Conservation (phyloP, 2,113 vertebrate species). For the Propithecus coquereli region DNA sequence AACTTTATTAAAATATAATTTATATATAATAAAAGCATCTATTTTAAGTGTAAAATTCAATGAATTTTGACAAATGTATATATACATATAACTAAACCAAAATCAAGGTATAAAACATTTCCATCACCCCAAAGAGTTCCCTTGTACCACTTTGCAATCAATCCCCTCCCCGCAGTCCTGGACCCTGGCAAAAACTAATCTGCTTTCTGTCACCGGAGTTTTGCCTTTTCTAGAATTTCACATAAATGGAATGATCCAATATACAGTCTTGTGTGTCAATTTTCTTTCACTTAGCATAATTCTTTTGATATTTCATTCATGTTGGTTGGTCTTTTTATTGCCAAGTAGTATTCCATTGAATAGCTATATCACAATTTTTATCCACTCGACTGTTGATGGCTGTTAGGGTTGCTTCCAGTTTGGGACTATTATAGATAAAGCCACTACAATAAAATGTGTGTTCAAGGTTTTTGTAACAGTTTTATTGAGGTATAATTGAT, state of each 20-base stretch:
- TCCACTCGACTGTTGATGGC: not conserved
- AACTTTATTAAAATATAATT: constrained; percentile 14
- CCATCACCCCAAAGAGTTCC: not conserved
- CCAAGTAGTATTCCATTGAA: not conserved
- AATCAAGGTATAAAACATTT: not conserved
- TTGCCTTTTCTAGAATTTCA: constrained; percentile 37
- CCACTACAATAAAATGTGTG: not conserved
- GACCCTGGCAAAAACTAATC: not conserved
- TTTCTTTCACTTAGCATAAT: constrained; percentile 23
- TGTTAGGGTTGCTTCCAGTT: constrained; percentile 7
- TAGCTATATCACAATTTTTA: not conserved
- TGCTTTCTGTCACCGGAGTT: not conserved
- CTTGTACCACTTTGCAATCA: not conserved
- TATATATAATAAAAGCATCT: not conserved
- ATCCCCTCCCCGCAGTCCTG: not conserved
- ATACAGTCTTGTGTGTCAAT: not conserved
- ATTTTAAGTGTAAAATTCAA: constrained; percentile 26
- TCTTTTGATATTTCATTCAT: not conserved
- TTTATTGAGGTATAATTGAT: not conserved
- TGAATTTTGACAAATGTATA: not conserved
- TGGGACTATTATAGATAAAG: constrained; percentile 7
- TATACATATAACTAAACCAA: not conserved
- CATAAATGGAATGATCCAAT: constrained; percentile 6
- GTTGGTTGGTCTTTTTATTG: not conserved
- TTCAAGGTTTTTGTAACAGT: not conserved